phyloP scores from a whole-genome alignment of 2,797 vertebrate genomes.

The Myotis daubentonii region DNA sequence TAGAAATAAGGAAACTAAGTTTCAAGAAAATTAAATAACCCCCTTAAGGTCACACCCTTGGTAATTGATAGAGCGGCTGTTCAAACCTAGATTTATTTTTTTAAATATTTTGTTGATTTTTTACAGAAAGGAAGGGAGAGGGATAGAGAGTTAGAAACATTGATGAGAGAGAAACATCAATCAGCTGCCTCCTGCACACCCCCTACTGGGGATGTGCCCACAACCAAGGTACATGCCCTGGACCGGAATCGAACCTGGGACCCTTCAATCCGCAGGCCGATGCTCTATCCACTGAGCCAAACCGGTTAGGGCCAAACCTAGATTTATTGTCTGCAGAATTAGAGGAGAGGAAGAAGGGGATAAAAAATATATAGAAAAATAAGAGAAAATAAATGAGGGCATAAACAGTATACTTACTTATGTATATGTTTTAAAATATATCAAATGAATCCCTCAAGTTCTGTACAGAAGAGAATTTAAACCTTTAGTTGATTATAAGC shows the following conservation, averaged over 20 bases:
- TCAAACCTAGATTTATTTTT: background rate
- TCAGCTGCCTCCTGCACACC: too few relatives aligned
- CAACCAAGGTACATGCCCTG: too few relatives aligned
- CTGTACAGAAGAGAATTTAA: background rate
- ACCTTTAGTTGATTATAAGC: background rate
- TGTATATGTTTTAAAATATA: background rate
- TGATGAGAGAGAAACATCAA: too few relatives aligned
- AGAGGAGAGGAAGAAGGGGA: background rate
- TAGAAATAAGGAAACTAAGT: background rate
- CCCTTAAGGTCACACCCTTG: background rate
- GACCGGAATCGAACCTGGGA: too few relatives aligned
- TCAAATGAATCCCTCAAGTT: background rate
- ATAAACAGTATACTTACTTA: background rate
- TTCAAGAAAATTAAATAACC: slow-evolving; percentile 5
- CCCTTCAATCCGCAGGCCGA: too few relatives aligned
- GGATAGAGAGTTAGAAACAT: too few relatives aligned
- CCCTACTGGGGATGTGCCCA: too few relatives aligned
- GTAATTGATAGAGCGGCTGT: background rate
- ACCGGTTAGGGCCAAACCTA: background rate
- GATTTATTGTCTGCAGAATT: background rate
- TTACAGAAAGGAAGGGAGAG: too few relatives aligned
- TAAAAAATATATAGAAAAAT: background rate
- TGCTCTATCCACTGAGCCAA: too few relatives aligned
- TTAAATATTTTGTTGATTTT: too few relatives aligned
- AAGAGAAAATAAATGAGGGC: background rate